Evolutionary conservation across 2,888 invertebrate species (phyloP), one percentile per base, ranked within the genome.

Genomic region (Yponomeuta cagnagella): DNA sequence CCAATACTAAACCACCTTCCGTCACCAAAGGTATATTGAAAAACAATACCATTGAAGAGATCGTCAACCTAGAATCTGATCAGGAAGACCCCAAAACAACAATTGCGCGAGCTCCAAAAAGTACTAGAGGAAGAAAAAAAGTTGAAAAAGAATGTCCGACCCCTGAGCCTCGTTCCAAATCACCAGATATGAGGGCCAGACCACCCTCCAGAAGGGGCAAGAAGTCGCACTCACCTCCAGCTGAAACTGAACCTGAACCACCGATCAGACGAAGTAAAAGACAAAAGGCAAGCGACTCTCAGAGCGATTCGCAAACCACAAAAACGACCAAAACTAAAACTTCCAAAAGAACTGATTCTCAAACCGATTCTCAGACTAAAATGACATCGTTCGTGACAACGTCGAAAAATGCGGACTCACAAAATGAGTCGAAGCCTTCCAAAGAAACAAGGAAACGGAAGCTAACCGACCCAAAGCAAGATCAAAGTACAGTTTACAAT

Each of bases 401-500:
- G 4, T 15, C 68, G 43, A 68, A 43, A 12, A 68, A 48, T 58
- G 15, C 12, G 4, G 48, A 68, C 68, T 68, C 68, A 10, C n/a
- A 68, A 68, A 68, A 12, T 23, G 43, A 48, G 15, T 23, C 68
- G 0, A 66, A 37, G 10, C 8, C 66, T 31, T 10, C 31, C 23
- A 9, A 31, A 15, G 43, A 43, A 43, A 43, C 43, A 5, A 33
- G 30, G 37, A 70, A 15, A 66, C 65, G 23, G 6, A 48, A 66
- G 48, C 23, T 64, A 8, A 66, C 5, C 43, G 37, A 48, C 12
- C 43, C 37, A 30, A 15, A 65, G 8, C 76, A 78, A 30, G 87
- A 89, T 69, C 79, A 84, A 65, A 90, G 90, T 74, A 77, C 80
- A 1, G 83, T 89, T 0, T 89, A 88, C 70, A 83, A 81, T 73